Percentiles rank a stretch among this genome's conserved stretches.
phyloP scores from a whole-genome alignment of 1,140 invertebrate genomes.

The Epicauta chinensis region DNA sequence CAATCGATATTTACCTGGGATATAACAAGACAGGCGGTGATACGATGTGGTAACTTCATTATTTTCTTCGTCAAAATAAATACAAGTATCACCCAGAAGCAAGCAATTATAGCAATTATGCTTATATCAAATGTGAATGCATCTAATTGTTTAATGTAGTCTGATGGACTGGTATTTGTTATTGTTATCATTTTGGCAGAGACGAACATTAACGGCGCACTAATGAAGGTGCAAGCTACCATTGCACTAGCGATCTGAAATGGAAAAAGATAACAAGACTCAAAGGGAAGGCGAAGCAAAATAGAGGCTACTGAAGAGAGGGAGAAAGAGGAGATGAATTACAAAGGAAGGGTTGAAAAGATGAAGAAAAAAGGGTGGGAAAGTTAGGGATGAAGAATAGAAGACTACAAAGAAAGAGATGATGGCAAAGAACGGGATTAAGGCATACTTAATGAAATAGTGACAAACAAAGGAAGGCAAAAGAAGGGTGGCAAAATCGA shows the following conservation, averaged over 20 bases:
- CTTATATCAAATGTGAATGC: conserved; percentile 78
- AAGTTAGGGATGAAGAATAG: too few species aligned
- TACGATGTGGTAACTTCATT: conserved; percentile 72
- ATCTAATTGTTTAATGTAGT: conserved; percentile 70
- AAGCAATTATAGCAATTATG: conserved; percentile 65
- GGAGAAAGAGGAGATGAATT: too few species aligned
- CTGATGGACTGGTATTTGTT: conserved; percentile 56
- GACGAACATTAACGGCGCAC: conserved; percentile 90
- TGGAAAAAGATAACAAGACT: background rate
- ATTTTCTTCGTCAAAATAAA: conserved; percentile 72
- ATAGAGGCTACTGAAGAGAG: too few species aligned
- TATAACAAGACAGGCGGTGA: conserved; percentile 70
- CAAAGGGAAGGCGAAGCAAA: too few species aligned
- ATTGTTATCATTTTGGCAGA: conserved; percentile 88
- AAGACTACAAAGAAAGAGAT: too few species aligned
- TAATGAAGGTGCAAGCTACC: conserved; percentile 89
- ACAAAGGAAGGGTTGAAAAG: too few species aligned
- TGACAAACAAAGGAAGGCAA: too few species aligned
- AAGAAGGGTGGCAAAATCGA: too few species aligned
- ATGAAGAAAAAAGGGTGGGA: too few species aligned
- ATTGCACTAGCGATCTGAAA: conserved; percentile 80
- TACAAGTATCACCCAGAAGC: conserved; percentile 71
- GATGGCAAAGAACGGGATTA: too few species aligned
- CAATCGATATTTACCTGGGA: conserved; percentile 73
- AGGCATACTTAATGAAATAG: too few species aligned